Evolutionary conservation across 1,140 invertebrate species (phyloP).

Genomic region (Acromyrmex echinatior): DNA sequence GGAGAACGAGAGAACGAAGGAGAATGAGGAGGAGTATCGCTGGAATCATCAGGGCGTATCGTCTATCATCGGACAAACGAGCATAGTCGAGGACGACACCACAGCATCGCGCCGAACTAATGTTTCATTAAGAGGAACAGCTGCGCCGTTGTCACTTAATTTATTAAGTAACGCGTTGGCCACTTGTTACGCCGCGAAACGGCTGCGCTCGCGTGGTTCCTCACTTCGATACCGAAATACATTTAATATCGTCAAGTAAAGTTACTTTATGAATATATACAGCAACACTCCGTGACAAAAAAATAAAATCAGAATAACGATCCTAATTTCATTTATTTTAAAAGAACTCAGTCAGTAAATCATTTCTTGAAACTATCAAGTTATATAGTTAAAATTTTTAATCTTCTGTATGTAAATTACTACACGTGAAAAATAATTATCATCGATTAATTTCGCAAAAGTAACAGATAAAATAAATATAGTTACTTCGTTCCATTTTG

Average conservation of each 20-base stretch:
- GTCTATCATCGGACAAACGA: constrained; percentile 41
- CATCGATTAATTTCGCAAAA: not conserved
- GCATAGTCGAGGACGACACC: constrained; percentile 42
- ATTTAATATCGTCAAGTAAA: not conserved
- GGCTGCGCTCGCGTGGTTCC: constrained; percentile 37
- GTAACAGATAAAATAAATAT: not conserved
- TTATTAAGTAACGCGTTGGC: constrained; percentile 85
- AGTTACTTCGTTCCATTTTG: not conserved
- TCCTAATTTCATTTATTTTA: not conserved
- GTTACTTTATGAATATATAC: not conserved
- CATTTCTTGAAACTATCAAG: not conserved
- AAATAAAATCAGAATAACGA: not conserved
- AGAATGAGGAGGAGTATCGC: constrained; percentile 36
- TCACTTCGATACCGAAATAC: constrained; percentile 19
- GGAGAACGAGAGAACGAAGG: constrained; percentile 3
- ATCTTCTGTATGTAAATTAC: not conserved
- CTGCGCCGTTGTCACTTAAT: constrained; percentile 86
- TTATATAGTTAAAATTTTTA: not conserved
- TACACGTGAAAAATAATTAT: not conserved
- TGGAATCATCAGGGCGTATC: constrained; percentile 26
- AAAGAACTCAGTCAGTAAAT: not conserved
- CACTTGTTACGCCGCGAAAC: constrained; percentile 65
- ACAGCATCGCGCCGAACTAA: constrained; percentile 82
- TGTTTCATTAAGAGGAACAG: constrained; percentile 86
- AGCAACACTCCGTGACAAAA: not conserved